A percentile compares a stretch with the other conserved stretches of the same genome.
phyloP scores from a whole-genome alignment of 2,797 vertebrate species.

The Pangasius sanitwongsei region DNA sequence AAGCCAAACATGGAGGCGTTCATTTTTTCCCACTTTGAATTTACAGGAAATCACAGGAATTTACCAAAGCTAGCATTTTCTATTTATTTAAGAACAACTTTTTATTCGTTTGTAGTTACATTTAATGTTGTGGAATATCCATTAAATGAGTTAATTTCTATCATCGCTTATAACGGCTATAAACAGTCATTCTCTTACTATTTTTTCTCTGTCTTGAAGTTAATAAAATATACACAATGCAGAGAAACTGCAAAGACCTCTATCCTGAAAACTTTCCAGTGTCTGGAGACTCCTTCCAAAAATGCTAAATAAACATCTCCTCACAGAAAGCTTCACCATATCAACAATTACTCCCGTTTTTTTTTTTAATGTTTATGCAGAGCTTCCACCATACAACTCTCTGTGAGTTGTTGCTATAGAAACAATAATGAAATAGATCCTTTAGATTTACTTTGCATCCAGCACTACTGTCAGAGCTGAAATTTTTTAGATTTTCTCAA shows the following conservation, averaged over 20 bases:
- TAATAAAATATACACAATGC: background rate
- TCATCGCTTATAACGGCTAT: background rate
- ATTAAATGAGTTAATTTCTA: background rate
- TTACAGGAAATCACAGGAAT: background rate
- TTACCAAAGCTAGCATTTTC: background rate
- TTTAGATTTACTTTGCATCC: background rate
- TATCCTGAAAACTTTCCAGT: background rate
- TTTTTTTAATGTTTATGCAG: background rate
- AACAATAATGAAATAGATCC: background rate
- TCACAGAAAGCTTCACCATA: background rate
- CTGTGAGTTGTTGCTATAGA: background rate
- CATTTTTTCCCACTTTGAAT: background rate
- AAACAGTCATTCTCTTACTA: background rate
- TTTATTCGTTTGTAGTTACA: background rate
- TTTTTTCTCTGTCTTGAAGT: background rate
- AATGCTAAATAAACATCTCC: background rate
- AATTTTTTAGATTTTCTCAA: too few relatives aligned
- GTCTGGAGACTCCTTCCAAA: background rate
- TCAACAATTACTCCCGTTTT: background rate
- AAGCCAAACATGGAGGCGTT: too few relatives aligned
- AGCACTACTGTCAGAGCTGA: too few relatives aligned
- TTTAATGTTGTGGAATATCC: background rate
- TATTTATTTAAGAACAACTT: background rate
- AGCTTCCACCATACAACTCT: background rate
- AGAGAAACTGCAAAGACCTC: background rate